A percentile compares a stretch with the other conserved stretches of the same genome.
phyloP scores from a whole-genome alignment of 2,797 vertebrate genomes.

The Avahi laniger region DNA sequence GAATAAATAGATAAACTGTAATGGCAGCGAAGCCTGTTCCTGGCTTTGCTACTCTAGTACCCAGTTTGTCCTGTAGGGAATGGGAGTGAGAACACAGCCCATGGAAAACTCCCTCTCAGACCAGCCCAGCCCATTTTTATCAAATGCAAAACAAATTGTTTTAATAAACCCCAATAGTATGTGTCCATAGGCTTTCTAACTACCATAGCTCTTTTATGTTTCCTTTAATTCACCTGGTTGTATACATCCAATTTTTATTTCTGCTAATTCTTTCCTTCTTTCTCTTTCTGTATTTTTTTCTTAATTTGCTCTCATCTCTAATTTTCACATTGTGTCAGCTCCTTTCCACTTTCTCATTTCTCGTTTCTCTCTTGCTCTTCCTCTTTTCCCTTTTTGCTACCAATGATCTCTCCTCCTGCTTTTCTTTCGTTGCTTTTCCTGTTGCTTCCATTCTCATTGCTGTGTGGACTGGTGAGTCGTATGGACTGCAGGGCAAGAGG shows the following conservation, averaged over 20 bases:
- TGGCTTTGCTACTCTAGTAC: accelerated
- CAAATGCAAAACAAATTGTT: not conserved
- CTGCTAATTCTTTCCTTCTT: not conserved
- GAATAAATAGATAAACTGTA: not conserved
- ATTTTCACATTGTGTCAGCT: no score
- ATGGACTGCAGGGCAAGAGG: no score
- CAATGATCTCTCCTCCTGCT: not conserved
- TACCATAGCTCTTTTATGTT: not conserved
- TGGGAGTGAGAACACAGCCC: no score
- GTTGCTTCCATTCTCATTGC: not conserved
- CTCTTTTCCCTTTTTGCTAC: not conserved
- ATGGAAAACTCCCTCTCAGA: not conserved
- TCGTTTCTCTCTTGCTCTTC: not conserved
- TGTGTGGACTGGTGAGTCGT: accelerated
- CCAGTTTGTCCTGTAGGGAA: not conserved
- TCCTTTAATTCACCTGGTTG: not conserved
- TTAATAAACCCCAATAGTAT: not conserved
- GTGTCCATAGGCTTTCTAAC: not conserved
- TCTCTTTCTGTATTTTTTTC: not conserved
- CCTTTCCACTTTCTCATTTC: not conserved
- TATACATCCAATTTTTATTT: not conserved
- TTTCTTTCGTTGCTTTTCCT: not conserved
- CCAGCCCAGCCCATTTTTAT: not conserved
- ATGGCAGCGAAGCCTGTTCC: not conserved
- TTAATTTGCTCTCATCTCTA: not conserved